Evolutionary conservation across 2,888 invertebrate species (phyloP), one percentile per base, ranked within the genome.

Genomic region (Hypomecis atomaria): DNA sequence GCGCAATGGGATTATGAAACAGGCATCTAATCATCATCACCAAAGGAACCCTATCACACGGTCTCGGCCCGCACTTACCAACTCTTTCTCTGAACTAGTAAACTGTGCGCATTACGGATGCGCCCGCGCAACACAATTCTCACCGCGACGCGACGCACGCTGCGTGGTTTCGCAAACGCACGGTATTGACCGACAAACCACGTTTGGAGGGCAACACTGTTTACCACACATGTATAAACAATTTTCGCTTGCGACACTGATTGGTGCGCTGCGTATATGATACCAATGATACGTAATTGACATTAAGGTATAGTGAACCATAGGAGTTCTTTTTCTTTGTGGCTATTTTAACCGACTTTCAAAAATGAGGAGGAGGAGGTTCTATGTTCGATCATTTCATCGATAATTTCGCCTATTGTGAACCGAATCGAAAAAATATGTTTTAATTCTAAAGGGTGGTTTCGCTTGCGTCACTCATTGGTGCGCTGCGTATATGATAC

Each of bases 141-240:
- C 74, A 76, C 66, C 70, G 71, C 56, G 64, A 66, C 70, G 70
- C 73, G n/a, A 23, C 23, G 73, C 71, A 77, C 80, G 76, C 78
- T 68, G 62, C 62, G 61, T 38, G 71, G 67, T 88, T 88, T 88
- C 82, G 83, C 81, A 87, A 88, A 78, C 74, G 65, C 67, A 69
- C 76, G 85, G 79, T 87, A 86, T 86, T 88, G 88, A 89, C 89
- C 88, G 87, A 86, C 83, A 85, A 86, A 84, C 77, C 74, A 74
- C 74, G 77, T 78, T 86, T 84, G 75, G 82, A 87, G 87, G 85
- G 83, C 87, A 82, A 49, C 67, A 71, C 68, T 84, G 83, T 85
- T 85, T 83, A 83, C 81, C 66, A 71, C 69, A 68, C 66, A 76
- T 70, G 58, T 54, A 49, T 53, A 53, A 75, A 73, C 67, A 70